Evolutionary conservation across 1,140 invertebrate species (phyloP).

Genomic region (Meloidogyne chitwoodi): DNA sequence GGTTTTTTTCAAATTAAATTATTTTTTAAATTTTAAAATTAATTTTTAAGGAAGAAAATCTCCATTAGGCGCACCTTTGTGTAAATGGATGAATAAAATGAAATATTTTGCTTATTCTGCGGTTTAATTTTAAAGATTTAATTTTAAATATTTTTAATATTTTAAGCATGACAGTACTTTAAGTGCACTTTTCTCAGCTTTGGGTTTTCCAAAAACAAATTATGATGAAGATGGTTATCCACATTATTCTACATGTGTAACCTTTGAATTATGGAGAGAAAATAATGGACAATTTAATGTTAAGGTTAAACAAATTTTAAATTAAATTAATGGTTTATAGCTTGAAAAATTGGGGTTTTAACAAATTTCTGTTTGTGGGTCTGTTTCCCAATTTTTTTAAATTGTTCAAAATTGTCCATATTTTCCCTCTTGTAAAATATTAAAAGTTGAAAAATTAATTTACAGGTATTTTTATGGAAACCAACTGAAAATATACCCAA

Average conservation of each 20-base stretch:
- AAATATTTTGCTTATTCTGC: slow-evolving; percentile 44
- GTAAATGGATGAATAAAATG: slow-evolving; percentile 31
- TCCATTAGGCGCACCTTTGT: slow-evolving; percentile 7
- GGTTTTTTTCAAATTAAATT: background rate
- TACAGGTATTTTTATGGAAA: slow-evolving; percentile 24
- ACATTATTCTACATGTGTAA: slow-evolving; percentile 28
- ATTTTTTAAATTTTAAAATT: background rate
- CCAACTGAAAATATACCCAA: background rate
- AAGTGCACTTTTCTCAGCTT: slow-evolving; percentile 26
- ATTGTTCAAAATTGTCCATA: too few relatives aligned
- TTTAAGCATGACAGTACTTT: slow-evolving; percentile 39
- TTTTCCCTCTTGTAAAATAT: too few relatives aligned
- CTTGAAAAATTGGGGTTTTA: too few relatives aligned
- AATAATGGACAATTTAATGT: slow-evolving; percentile 7
- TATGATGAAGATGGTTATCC: slow-evolving; percentile 28
- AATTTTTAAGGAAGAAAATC: slow-evolving; percentile 6
- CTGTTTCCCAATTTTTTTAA: too few relatives aligned
- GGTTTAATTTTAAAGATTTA: slow-evolving; percentile 12
- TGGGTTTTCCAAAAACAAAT: slow-evolving; percentile 30
- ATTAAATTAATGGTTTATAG: too few relatives aligned
- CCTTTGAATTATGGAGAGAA: slow-evolving; percentile 29
- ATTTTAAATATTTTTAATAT: background rate
- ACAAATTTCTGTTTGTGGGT: too few relatives aligned
- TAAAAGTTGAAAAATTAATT: too few relatives aligned
- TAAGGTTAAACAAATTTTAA: slow-evolving; percentile 12